Evolutionary conservation across 2,888 invertebrate species (phyloP).

Genomic region (Pseudococcus viburni): DNA sequence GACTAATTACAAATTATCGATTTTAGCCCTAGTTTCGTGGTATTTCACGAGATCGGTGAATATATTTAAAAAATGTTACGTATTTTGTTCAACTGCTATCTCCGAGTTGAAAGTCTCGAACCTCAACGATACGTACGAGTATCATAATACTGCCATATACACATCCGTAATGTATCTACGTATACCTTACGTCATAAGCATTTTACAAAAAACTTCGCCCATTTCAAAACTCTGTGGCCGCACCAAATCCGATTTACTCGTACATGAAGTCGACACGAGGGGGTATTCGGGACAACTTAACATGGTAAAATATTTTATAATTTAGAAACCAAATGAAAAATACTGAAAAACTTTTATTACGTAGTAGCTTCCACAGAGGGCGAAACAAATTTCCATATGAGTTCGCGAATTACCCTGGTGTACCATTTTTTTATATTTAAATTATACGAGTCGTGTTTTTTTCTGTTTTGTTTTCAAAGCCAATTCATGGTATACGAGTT

Average conservation of each 20-base stretch:
- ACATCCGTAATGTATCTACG: not conserved
- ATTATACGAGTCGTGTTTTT: not conserved
- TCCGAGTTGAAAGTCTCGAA: not conserved
- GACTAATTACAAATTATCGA: conserved; percentile 17
- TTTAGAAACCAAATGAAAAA: conserved; percentile 42
- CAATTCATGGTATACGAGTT: conserved; percentile 13
- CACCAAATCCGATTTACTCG: not conserved
- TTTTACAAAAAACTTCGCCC: conserved; percentile 27
- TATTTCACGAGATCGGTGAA: not conserved
- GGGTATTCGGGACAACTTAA: not conserved
- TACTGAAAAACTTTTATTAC: conserved; percentile 38
- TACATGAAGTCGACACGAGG: not conserved
- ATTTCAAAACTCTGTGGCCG: not conserved
- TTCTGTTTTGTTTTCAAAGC: not conserved
- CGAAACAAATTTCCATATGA: conserved; percentile 25
- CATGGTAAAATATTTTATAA: conserved; percentile 38
- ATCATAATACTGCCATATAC: not conserved
- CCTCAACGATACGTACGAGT: not conserved
- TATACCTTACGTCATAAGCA: conserved; percentile 16
- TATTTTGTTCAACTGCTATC: not conserved
- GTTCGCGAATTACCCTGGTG: conserved; percentile 11
- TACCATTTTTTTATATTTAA: conserved; percentile 37
- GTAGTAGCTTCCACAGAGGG: conserved; percentile 2
- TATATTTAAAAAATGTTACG: not conserved
- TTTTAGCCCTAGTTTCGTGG: not conserved